phyloP scores from a whole-genome alignment of 2,888 invertebrate species.

The Gastracanthus pulcherrimus region DNA sequence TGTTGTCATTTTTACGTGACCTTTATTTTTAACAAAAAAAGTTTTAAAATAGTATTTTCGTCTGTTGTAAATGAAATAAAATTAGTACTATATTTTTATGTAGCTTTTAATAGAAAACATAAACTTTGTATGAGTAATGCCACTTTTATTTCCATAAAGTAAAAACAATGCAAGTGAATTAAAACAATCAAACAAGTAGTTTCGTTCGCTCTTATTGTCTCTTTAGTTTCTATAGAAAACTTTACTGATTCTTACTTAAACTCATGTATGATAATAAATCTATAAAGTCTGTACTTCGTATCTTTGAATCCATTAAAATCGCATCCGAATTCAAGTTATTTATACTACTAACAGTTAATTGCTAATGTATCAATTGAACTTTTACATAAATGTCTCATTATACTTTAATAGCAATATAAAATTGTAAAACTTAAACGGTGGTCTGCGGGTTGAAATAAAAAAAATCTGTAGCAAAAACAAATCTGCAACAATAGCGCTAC shows the following conservation, averaged over 20 bases:
- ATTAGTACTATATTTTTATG: not conserved
- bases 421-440: not conserved
- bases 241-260: conserved; percentile 1
- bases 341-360: not conserved
- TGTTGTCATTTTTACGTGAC: too few species aligned
- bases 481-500: not conserved
- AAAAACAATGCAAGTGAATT: conserved; percentile 33
- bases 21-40: too few species aligned
- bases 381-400: not conserved
- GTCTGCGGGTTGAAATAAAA: not conserved
- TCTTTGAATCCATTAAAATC: conserved; percentile 2
- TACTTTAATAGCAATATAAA: not conserved
- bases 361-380: not conserved
- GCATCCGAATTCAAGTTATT: not conserved
- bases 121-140: conserved; percentile 15
- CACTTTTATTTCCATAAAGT: conserved; percentile 38
- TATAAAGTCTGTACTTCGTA: conserved; percentile 27
- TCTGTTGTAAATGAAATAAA: not conserved
- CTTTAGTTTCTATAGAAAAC: not conserved
- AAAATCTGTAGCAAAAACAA: not conserved
- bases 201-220: conserved; percentile 15
- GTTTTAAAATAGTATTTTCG: too few species aligned
- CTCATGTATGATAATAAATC: not conserved
- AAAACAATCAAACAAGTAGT: conserved; percentile 33
- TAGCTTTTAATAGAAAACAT: conserved; percentile 12